Conservation (phyloP, 2,113 vertebrate species). For the Lepidothrix coronata region DNA sequence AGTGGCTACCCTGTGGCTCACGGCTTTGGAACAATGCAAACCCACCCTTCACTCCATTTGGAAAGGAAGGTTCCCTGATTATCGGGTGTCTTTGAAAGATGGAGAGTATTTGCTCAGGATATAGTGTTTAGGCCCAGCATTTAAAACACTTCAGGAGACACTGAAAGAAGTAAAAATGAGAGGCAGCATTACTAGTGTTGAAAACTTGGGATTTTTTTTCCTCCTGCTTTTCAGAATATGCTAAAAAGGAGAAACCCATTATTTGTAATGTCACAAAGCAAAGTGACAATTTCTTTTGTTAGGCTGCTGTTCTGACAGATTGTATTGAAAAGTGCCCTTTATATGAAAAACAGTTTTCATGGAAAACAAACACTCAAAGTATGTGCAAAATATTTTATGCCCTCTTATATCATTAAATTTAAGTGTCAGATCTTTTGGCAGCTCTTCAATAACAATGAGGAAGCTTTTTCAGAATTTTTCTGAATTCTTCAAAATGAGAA, state of each 20-base stretch:
- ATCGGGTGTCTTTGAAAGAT: background rate
- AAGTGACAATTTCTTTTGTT: constrained; percentile 58
- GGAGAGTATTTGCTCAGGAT: background rate
- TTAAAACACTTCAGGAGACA: background rate
- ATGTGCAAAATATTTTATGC: constrained; percentile 60
- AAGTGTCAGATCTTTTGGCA: constrained; percentile 52
- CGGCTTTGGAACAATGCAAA: background rate
- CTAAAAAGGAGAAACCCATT: constrained; percentile 50
- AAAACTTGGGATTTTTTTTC: background rate
- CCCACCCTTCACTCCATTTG: background rate
- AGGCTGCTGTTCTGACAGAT: constrained; percentile 45
- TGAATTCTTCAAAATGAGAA: constrained; percentile 18
- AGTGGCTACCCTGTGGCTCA: background rate
- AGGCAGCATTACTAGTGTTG: background rate
- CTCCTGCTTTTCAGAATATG: constrained; percentile 38
- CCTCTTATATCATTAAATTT: constrained; percentile 48
- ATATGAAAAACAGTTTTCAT: constrained; percentile 41
- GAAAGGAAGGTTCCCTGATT: background rate
- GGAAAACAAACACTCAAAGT: constrained; percentile 55
- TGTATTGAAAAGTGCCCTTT: constrained; percentile 58
- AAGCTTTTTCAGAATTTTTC: constrained; percentile 18
- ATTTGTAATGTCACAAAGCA: constrained; percentile 58
- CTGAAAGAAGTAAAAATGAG: constrained; percentile 14
- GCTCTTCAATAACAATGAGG: constrained; percentile 6
- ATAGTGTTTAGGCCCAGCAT: background rate